Percentiles rank a stretch among this genome's conserved stretches.
Conservation (phyloP, 1,140 invertebrate species). For the Leucophenga varia region DNA sequence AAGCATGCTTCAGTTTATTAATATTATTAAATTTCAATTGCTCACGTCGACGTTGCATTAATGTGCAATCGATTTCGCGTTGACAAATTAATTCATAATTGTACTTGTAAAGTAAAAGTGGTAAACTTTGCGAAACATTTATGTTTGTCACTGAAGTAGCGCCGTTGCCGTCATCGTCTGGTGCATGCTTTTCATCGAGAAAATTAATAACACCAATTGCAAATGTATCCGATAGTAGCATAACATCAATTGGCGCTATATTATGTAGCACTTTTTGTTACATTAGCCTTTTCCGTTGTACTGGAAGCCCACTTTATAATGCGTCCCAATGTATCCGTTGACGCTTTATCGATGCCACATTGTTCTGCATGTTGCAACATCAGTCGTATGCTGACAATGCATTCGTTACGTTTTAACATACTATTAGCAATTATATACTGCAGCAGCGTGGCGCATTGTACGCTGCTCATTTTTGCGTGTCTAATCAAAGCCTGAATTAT, state of each 20-base stretch:
- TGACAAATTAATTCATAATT: slow-evolving; percentile 37
- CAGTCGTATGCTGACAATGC: slow-evolving; percentile 34
- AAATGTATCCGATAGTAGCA: slow-evolving; percentile 40
- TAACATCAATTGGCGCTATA: slow-evolving; percentile 32
- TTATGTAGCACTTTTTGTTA: slow-evolving; percentile 36
- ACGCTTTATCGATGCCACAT: slow-evolving; percentile 35
- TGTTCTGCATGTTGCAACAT: slow-evolving; percentile 30
- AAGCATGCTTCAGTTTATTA: no score
- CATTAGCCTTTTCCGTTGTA: slow-evolving; percentile 22
- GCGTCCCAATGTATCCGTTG: slow-evolving; percentile 20
- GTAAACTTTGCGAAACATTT: no score
- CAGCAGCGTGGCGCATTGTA: slow-evolving; percentile 22
- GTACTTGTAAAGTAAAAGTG: slow-evolving; percentile 35
- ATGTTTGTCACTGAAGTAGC: no score
- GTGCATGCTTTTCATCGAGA: slow-evolving; percentile 29
- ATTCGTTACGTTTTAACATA: slow-evolving; percentile 37
- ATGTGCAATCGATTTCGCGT: background rate
- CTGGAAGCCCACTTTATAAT: slow-evolving; percentile 38
- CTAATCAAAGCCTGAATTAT: slow-evolving; percentile 30
- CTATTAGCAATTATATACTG: slow-evolving; percentile 35
- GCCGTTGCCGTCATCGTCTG: slow-evolving; percentile 4
- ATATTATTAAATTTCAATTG: no score
- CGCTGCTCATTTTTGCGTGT: slow-evolving; percentile 23
- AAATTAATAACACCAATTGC: slow-evolving; percentile 49
- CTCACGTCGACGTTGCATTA: no score